Evolutionary conservation across 2,113 vertebrate species (phyloP).

Genomic region (Parus major): DNA sequence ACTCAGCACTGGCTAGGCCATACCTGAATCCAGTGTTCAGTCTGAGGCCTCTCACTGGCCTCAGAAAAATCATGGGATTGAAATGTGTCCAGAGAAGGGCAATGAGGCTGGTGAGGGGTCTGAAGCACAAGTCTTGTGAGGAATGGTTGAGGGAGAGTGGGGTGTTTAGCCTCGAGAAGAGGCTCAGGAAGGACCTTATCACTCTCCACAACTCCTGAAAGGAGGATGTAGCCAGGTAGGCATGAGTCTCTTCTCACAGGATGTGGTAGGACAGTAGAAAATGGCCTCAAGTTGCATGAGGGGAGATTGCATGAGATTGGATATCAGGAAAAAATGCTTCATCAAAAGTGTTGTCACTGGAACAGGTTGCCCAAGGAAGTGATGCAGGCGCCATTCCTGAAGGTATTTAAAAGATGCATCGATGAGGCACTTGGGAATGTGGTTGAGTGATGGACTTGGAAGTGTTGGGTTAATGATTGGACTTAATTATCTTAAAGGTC

Average conservation of each 20-base stretch:
- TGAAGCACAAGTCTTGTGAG: neutral
- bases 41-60: neutral
- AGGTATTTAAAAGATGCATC: neutral
- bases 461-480: neutral
- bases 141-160: neutral
- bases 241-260: neutral
- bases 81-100: neutral
- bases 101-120: neutral
- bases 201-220: neutral
- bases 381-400: neutral
- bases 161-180: neutral
- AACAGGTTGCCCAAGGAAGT: neutral
- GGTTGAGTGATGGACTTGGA: neutral
- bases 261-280: neutral
- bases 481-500: neutral
- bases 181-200: neutral
- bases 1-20: fast-evolving
- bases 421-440: neutral
- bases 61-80: neutral
- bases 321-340: neutral
- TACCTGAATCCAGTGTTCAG: fast-evolving
- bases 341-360: neutral
- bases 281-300: neutral
- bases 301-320: neutral
- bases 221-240: fast-evolving